A percentile compares a stretch with the other conserved stretches of the same genome.
These are phyloP conservation scores for Drosophila simulans DNA, from an alignment of 1,140 invertebrate genomes.

Conservation along the genomic window DNA sequence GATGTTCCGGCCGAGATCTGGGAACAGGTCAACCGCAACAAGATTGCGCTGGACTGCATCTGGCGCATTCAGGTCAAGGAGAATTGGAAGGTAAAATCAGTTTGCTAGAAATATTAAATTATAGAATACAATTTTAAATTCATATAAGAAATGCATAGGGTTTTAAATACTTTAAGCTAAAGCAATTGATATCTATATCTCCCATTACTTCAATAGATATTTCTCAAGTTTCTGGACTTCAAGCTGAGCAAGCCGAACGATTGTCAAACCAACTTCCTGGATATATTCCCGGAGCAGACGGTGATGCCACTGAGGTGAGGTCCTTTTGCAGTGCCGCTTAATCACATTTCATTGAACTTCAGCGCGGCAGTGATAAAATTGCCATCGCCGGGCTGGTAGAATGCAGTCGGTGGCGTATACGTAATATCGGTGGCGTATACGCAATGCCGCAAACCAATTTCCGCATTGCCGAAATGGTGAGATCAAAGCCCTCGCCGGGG, in stretches of 20 bases:
- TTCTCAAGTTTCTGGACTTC: constrained; percentile 89
- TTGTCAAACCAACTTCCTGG: constrained; percentile 92
- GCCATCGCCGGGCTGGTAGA: not conserved
- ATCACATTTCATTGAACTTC: constrained; percentile 14
- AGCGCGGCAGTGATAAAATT: constrained; percentile 2
- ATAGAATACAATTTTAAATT: too few species aligned
- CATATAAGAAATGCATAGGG: too few species aligned
- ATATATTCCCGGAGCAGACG: constrained; percentile 89
- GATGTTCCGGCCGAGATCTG: constrained; percentile 71
- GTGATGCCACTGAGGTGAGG: constrained; percentile 86
- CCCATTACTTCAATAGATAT: constrained; percentile 86
- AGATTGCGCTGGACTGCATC: constrained; percentile 90
- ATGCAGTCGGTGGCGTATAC: constrained; percentile 18
- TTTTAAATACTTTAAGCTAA: too few species aligned
- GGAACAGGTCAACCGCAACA: constrained; percentile 73
- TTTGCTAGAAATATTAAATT: too few species aligned
- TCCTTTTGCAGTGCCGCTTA: constrained; percentile 5
- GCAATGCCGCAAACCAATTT: constrained; percentile 70
- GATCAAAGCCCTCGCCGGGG: constrained; percentile 59
- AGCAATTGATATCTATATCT: too few species aligned
- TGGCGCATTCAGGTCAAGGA: constrained; percentile 90
- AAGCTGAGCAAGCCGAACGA: constrained; percentile 91
- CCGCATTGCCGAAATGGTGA: constrained; percentile 61
- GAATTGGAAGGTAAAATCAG: constrained; percentile 87
- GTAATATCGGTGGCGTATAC: constrained; percentile 15